Evolutionary conservation across 2,113 vertebrate genomes (phyloP), one percentile per base, ranked within the genome.

Genomic region (Oreochromis niloticus): DNA sequence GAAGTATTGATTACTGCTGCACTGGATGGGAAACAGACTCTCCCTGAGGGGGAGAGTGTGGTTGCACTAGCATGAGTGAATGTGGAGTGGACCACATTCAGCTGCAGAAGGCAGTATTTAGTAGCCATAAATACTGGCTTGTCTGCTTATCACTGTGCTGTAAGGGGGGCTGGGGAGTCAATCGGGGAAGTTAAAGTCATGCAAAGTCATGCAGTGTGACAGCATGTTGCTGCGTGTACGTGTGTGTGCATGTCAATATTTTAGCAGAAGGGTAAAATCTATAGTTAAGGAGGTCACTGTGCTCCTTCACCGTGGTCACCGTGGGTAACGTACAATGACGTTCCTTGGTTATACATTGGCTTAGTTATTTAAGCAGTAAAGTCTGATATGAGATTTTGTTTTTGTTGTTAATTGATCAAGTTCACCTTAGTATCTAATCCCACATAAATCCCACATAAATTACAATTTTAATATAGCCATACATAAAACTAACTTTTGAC

Each of bases 1-100:
- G 84, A 50, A 78, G 48, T 83, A 92, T 92, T 80, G 93, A 95
- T 93, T 78, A 85, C 85, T 36, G 63, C 81, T 57, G 89, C 82
- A 48, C 14, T 89, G 87, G 79, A 83, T 55, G n/a, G 56, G 82
- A 91, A 79, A 89, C 82, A 68, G 50, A 80, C 27, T 90, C 66
- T 87, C 81, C 84, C 88, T 32, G 10, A 63, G 84, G 87, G n/a
- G 16, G 55, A 27, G 78, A 17, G 12, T 73, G 83, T 24, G 54
- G 88, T n/a, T 48, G 86, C 85, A 66, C 68, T 50, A 43, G 82
- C 14, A 6, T 75, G 85, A 93, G 90, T 75, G 68, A 88, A 85
- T 88, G 32, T 86, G 79, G 71, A 78, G 27, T 50, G 71, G 80
- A 89, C 36, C 75, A 32, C 66, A 68, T 85, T 88, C 71, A 82